These are phyloP conservation scores for Mormyrus proboscirostris DNA, from an alignment of 2,797 vertebrate species.

Conservation along the genomic window DNA sequence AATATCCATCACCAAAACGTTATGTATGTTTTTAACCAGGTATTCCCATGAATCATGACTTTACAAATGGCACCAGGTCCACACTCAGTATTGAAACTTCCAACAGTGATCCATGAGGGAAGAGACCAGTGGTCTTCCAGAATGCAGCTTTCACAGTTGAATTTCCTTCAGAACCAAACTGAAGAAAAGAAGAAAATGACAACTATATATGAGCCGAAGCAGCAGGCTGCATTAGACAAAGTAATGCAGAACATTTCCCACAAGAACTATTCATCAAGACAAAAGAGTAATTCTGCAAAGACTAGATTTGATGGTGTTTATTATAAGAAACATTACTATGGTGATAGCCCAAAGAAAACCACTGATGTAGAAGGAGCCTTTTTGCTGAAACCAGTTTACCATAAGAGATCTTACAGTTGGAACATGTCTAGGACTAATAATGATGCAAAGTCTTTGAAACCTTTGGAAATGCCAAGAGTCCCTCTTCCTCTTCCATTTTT, in stretches of 20 bases:
- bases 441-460: slow-evolving; percentile 24
- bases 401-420: slow-evolving; percentile 43
- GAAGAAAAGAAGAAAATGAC: slow-evolving; percentile 38
- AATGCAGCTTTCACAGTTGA: slow-evolving; percentile 28
- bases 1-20: background rate
- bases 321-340: slow-evolving; percentile 33
- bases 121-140: slow-evolving; percentile 18
- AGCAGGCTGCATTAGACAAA: slow-evolving; percentile 30
- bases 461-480: slow-evolving; percentile 33
- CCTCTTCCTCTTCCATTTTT: slow-evolving; percentile 25
- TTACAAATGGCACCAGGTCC: slow-evolving; percentile 44
- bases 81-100: slow-evolving; percentile 36
- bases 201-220: slow-evolving; percentile 32
- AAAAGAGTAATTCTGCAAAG: slow-evolving; percentile 30
- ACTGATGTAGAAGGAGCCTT: slow-evolving; percentile 58
- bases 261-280: slow-evolving; percentile 29
- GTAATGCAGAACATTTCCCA: slow-evolving; percentile 15
- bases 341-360: slow-evolving; percentile 35
- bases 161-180: slow-evolving; percentile 38
- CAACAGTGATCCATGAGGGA: slow-evolving; percentile 30
- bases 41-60: slow-evolving; percentile 26
- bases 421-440: slow-evolving; percentile 16
- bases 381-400: slow-evolving; percentile 67
- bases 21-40: background rate
- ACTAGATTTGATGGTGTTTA: slow-evolving; percentile 18